These are phyloP conservation scores for Pelosia muscerda DNA, from an alignment of 2,888 invertebrate genomes.

Conservation along the genomic window DNA sequence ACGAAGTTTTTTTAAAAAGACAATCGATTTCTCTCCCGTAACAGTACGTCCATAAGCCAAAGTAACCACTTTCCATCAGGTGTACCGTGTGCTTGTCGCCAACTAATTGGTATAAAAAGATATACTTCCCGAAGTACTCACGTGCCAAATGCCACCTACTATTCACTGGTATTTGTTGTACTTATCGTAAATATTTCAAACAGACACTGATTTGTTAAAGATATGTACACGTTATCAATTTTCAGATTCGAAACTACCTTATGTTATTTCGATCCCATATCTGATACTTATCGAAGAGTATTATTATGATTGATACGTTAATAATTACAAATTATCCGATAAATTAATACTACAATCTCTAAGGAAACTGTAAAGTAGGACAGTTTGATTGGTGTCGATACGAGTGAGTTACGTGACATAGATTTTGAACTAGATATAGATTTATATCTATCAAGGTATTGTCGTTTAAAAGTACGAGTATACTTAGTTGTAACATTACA, in stretches of 20 bases:
- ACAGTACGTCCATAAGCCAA: too few relatives aligned
- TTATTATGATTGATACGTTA: slow-evolving; percentile 28
- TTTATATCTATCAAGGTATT: background rate
- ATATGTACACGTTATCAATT: slow-evolving; percentile 4
- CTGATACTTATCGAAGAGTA: slow-evolving; percentile 25
- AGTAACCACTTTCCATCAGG: too few relatives aligned
- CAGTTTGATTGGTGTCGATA: slow-evolving; percentile 5
- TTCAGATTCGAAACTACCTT: slow-evolving; percentile 15
- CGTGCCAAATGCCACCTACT: background rate
- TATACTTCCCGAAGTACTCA: background rate
- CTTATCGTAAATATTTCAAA: slow-evolving; percentile 10
- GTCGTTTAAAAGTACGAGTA: too few relatives aligned
- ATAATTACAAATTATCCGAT: slow-evolving; percentile 22
- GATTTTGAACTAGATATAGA: background rate
- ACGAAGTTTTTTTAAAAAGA: too few relatives aligned
- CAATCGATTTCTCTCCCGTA: too few relatives aligned
- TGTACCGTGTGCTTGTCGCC: too few relatives aligned
- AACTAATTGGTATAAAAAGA: too few relatives aligned
- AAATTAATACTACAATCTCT: slow-evolving; percentile 10
- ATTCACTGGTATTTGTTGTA: background rate
- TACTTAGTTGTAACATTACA: background rate
- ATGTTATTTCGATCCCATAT: slow-evolving; percentile 5
- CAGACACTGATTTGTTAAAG: slow-evolving; percentile 12
- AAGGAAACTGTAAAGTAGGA: slow-evolving; percentile 1
- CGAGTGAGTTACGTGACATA: background rate